phyloP scores from a whole-genome alignment of 2,888 invertebrate genomes.

The Leptopilina syphax region DNA sequence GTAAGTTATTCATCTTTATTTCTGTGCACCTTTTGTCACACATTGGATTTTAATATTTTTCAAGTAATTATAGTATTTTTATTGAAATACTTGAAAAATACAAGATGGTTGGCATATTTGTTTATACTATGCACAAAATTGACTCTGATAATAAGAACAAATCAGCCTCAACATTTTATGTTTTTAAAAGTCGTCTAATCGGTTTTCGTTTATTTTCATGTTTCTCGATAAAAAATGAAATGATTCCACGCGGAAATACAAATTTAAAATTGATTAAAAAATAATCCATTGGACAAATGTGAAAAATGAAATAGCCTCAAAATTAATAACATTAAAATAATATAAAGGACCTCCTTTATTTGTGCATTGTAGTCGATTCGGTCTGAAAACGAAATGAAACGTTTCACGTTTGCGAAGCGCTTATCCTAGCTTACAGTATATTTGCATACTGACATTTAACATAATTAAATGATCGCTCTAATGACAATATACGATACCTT shows the following conservation, averaged over 20 bases:
- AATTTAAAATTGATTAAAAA: no score
- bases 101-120: no score
- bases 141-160: no score
- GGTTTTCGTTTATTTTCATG: no score
- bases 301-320: neutral
- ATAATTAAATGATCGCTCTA: conserved; percentile 38
- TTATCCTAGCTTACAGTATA: conserved; percentile 22
- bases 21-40: conserved; percentile 22
- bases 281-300: no score
- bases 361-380: conserved; percentile 39
- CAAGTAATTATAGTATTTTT: neutral
- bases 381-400: conserved; percentile 27
- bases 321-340: conserved; percentile 4
- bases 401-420: conserved; percentile 36
- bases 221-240: no score
- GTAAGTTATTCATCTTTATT: conserved; percentile 29
- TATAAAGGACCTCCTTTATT: conserved; percentile 27
- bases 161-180: no score
- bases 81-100: no score
- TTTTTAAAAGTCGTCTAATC: no score
- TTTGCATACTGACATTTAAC: conserved; percentile 39
- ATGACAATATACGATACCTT: conserved; percentile 37
- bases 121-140: no score
- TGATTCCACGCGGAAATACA: no score
- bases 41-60: neutral